Evolutionary conservation across 2,888 invertebrate species (phyloP).

Genomic region (Ceraclea dissimilis): DNA sequence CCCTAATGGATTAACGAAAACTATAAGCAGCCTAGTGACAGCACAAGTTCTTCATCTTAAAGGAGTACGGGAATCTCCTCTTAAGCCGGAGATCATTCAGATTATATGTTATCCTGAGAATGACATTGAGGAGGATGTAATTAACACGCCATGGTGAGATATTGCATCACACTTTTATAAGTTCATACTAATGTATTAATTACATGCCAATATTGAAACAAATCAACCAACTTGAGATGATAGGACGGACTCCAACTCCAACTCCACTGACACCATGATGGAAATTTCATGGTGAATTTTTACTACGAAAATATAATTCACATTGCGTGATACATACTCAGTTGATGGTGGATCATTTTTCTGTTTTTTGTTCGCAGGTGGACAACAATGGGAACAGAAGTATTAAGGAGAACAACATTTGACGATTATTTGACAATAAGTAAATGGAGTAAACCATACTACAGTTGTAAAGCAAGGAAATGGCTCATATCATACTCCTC

Average conservation of each 20-base stretch:
- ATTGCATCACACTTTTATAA: neutral
- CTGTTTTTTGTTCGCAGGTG: conserved; percentile 14
- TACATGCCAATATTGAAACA: too few species aligned
- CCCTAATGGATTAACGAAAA: conserved; percentile 62
- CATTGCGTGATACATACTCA: too few species aligned
- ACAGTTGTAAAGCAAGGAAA: conserved; percentile 66
- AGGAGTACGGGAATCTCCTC: neutral
- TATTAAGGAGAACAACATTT: neutral
- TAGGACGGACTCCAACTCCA: too few species aligned
- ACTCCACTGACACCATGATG: too few species aligned
- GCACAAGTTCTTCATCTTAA: conserved; percentile 41
- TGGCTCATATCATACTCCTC: conserved; percentile 86
- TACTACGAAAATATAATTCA: too few species aligned
- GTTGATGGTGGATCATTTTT: too few species aligned
- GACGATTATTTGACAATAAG: conserved; percentile 3
- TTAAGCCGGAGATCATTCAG: neutral
- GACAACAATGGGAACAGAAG: conserved; percentile 2
- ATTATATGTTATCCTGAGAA: neutral
- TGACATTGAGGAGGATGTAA: neutral
- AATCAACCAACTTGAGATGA: too few species aligned
- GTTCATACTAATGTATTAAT: too few species aligned
- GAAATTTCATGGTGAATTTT: too few species aligned
- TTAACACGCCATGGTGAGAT: conserved; percentile 13
- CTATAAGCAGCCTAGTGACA: conserved; percentile 44
- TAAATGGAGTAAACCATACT: conserved; percentile 88